Conservation (phyloP, 2,888 invertebrate genomes). For the Sinopyrophorus schimmeli region DNA sequence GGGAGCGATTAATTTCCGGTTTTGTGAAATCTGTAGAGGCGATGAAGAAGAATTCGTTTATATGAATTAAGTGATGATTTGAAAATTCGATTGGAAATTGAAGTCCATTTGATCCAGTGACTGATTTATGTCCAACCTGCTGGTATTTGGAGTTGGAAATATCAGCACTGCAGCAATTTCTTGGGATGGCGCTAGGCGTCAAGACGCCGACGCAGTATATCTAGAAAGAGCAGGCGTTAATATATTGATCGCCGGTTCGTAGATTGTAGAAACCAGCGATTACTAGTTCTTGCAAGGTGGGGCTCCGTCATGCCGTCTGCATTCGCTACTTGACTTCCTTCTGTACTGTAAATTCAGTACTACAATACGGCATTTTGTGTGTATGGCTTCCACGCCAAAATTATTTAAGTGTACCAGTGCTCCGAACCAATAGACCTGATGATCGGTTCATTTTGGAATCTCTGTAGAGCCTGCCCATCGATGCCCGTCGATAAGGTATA, state of each 20-base stretch:
- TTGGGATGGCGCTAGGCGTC: constrained; percentile 30
- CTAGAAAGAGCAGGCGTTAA: constrained; percentile 39
- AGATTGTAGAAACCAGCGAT: constrained; percentile 36
- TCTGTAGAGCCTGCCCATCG: constrained; percentile 95
- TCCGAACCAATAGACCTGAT: constrained; percentile 62
- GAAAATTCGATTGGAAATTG: no score
- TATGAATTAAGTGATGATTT: no score
- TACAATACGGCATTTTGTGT: constrained; percentile 30
- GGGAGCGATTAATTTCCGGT: no score
- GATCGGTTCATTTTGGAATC: constrained; percentile 97
- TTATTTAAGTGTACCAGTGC: constrained; percentile 36
- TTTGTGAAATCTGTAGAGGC: no score
- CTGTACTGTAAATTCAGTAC: constrained; percentile 30
- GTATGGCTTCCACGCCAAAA: constrained; percentile 40
- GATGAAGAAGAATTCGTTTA: no score
- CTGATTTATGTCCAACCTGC: constrained; percentile 20
- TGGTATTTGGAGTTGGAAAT: constrained; percentile 21
- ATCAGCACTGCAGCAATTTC: constrained; percentile 28
- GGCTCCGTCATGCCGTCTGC: constrained; percentile 40
- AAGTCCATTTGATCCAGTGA: constrained; percentile 21
- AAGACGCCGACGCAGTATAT: constrained; percentile 29
- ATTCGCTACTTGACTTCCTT: constrained; percentile 35
- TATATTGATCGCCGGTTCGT: constrained; percentile 38
- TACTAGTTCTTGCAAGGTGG: constrained; percentile 39
- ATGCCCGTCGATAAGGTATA: constrained; percentile 97